Evolutionary conservation across 2,797 vertebrate species (phyloP), one percentile per base, ranked within the genome.

Genomic region (Macrochelys suwanniensis): DNA sequence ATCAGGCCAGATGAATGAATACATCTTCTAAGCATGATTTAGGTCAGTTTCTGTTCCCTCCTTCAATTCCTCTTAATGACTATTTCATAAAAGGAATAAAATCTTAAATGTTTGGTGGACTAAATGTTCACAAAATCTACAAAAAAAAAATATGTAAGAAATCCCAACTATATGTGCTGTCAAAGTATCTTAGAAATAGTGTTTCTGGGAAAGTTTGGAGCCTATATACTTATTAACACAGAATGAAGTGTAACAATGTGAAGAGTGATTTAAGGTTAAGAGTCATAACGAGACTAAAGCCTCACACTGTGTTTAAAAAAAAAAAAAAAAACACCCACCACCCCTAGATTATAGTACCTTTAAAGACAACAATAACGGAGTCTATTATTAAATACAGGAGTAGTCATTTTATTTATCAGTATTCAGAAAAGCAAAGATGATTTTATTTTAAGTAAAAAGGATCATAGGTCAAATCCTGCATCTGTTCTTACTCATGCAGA

Each of bases 1-100:
- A 82, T 5, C 54, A 87, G n/a, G 26, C 9, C 78, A 85, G 54
- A 88, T 83, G 50, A 95, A 89, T 33, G 13, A 95, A 47, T 50
- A 80, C 68, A 76, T 53, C 83, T 81, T 15, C 31, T 31, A n/a
- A 81, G 61, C 28, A 86, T 1, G 25, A 78, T 0, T 0, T 17
- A 12, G 3, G 17, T 7, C 11, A 56, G 23, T 11, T 49, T 45
- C 13, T 82, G 10, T 17, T 87, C 13, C 42, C 83, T 82, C 31
- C n/a, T 19, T 42, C 92, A 33, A 74, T 56, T 23, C 53, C 26
- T 33, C 53, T 78, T 42, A 77, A 49, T 77, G 19, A 77, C 21
- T 54, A 59, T 9, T 11, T 56, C 31, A 25, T 42, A 81, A 57
- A 65, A 19, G 26, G 50, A 28, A 33, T 37, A 65, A 77, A 47